Conservation (phyloP, 2,888 invertebrate species). For the Kryphioiulus occultus region DNA sequence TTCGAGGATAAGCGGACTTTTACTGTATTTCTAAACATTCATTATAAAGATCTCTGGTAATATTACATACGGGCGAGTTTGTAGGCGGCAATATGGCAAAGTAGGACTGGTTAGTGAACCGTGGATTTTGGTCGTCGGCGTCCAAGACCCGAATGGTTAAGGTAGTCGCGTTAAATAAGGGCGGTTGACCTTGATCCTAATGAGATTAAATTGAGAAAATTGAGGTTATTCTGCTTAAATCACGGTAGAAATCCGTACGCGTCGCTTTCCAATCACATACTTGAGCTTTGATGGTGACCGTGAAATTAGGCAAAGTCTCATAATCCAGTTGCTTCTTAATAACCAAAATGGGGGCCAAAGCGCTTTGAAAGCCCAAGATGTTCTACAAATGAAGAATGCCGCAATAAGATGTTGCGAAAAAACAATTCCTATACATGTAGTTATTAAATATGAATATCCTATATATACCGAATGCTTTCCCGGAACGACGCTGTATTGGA, state of each 20-base stretch:
- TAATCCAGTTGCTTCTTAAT: conserved; percentile 82
- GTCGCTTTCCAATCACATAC: conserved; percentile 55
- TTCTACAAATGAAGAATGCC: conserved; percentile 66
- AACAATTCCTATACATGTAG: no score
- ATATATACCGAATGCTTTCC: conserved; percentile 76
- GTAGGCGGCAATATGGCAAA: conserved; percentile 70
- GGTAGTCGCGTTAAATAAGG: conserved; percentile 76
- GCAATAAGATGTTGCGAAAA: not conserved
- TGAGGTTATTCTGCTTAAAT: not conserved
- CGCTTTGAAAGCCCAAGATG: conserved; percentile 83
- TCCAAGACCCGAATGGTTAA: conserved; percentile 82
- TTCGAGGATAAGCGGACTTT: no score
- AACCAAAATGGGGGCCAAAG: conserved; percentile 82
- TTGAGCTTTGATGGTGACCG: conserved; percentile 72
- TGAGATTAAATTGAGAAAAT: conserved; percentile 55
- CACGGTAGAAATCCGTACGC: not conserved
- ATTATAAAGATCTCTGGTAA: no score
- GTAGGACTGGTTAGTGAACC: conserved; percentile 78
- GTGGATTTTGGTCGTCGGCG: conserved; percentile 91
- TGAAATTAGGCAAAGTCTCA: conserved; percentile 79
- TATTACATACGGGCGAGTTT: conserved; percentile 53
- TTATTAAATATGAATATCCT: no score
- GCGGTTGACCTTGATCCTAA: conserved; percentile 82
- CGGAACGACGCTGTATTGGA: conserved; percentile 81
- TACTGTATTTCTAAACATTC: no score